Percentiles rank a stretch among this genome's conserved stretches.
phyloP scores from a whole-genome alignment of 2,888 invertebrate species.

The Cheilosia vulpina region DNA sequence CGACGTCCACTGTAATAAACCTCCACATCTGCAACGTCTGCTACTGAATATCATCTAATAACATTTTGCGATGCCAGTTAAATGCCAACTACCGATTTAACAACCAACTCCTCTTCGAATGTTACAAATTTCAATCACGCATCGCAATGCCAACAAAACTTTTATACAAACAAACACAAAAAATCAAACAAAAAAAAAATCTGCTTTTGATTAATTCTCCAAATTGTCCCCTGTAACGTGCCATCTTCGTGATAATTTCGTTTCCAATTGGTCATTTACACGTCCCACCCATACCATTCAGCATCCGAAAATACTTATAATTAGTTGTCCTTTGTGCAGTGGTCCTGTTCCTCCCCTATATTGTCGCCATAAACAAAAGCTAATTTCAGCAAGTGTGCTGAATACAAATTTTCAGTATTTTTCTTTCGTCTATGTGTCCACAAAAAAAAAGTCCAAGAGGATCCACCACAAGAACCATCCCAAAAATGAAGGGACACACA shows the following conservation, averaged over 20 bases:
- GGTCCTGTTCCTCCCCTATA: constrained; percentile 39
- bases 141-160: neutral
- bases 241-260: constrained; percentile 59
- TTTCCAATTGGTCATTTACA: constrained; percentile 72
- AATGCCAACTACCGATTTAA: too few species aligned
- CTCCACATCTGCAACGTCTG: too few species aligned
- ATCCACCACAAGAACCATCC: constrained; percentile 53
- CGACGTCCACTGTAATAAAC: too few species aligned
- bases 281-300: constrained; percentile 58
- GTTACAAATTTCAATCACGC: neutral
- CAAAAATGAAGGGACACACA: constrained; percentile 63
- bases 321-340: constrained; percentile 71
- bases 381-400: constrained; percentile 72
- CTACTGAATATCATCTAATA: too few species aligned
- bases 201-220: constrained; percentile 60
- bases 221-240: constrained; percentile 60
- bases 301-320: constrained; percentile 67
- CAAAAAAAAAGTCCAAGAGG: constrained; percentile 21
- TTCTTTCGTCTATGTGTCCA: constrained; percentile 20
- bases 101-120: neutral
- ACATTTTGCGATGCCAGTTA: too few species aligned
- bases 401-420: constrained; percentile 68
- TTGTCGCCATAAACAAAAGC: constrained; percentile 74
- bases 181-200: constrained; percentile 20
- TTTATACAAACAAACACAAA: neutral